Conservation (phyloP, 2,797 vertebrate genomes). For the Peromyscus attwateri region DNA sequence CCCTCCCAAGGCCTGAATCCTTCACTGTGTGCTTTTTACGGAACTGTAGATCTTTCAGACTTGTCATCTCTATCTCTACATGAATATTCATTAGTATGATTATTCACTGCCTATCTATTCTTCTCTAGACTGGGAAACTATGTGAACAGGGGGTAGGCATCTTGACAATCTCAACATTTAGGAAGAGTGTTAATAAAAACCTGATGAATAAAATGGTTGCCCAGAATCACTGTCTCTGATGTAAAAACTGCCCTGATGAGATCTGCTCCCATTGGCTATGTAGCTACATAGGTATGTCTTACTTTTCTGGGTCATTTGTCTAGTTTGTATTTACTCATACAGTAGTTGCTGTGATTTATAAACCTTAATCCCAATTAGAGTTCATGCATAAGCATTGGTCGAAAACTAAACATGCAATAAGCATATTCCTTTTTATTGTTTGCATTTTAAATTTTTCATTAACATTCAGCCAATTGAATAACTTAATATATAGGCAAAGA, state of each 20-base stretch:
- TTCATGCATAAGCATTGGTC: not conserved
- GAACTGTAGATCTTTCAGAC: not conserved
- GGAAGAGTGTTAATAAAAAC: not conserved
- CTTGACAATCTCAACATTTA: not conserved
- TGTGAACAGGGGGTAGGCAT: not conserved
- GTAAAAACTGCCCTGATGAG: conserved; percentile 37
- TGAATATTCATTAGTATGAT: not conserved
- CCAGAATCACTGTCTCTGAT: not conserved
- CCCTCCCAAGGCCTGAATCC: not conserved
- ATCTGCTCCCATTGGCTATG: not conserved
- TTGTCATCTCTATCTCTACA: not conserved
- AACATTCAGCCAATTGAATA: conserved; percentile 54
- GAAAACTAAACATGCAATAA: conserved; percentile 57
- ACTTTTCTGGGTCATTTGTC: conserved; percentile 34
- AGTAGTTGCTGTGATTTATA: conserved; percentile 29
- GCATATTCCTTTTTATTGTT: conserved; percentile 55
- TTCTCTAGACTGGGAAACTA: not conserved
- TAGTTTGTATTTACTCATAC: conserved; percentile 25
- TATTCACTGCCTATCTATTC: not conserved
- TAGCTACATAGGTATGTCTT: not conserved
- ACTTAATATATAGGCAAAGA: conserved; percentile 34
- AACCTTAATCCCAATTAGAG: conserved; percentile 63
- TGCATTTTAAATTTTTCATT: conserved; percentile 52
- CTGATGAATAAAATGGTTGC: not conserved
- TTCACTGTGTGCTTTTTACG: not conserved